phyloP scores from a whole-genome alignment of 1,140 invertebrate species.

The Anastatus disparis region DNA sequence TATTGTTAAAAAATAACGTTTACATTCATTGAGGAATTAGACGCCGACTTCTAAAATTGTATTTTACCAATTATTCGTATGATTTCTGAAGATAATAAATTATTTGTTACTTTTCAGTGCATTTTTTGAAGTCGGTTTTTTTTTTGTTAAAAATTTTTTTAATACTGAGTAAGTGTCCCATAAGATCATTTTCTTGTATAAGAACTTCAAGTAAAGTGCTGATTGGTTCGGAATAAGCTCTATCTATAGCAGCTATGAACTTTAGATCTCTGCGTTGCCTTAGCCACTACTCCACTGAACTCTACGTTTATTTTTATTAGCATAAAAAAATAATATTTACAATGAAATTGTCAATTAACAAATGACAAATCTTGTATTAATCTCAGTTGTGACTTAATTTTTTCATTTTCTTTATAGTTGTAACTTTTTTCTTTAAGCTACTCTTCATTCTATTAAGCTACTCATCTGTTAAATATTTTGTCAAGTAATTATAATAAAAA shows the following conservation, averaged over 20 bases:
- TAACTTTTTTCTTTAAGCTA: too few species aligned
- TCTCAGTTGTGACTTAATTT: too few species aligned
- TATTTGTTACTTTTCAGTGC: too few species aligned
- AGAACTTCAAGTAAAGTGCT: conserved; percentile 88
- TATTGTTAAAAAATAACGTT: too few species aligned
- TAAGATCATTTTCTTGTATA: conserved; percentile 91
- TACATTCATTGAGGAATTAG: too few species aligned
- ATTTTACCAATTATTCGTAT: too few species aligned
- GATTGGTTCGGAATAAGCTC: conserved; percentile 91
- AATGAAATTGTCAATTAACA: neutral
- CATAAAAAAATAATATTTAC: neutral
- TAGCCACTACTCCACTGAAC: conserved; percentile 96
- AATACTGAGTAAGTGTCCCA: conserved; percentile 89
- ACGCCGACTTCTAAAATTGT: too few species aligned
- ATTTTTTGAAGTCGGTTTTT: too few species aligned
- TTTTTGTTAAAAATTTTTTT: too few species aligned
- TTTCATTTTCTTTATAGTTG: neutral
- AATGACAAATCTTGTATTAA: neutral
- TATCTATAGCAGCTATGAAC: conserved; percentile 87
- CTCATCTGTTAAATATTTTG: too few species aligned
- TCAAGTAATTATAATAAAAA: conserved; percentile 19
- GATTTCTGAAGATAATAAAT: too few species aligned
- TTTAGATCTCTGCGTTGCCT: conserved; percentile 82
- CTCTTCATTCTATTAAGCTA: too few species aligned
- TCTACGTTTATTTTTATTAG: conserved; percentile 72